Evolutionary conservation across 1,140 invertebrate genomes (phyloP), one percentile per base, ranked within the genome.

Genomic region (Plutomurus gul): DNA sequence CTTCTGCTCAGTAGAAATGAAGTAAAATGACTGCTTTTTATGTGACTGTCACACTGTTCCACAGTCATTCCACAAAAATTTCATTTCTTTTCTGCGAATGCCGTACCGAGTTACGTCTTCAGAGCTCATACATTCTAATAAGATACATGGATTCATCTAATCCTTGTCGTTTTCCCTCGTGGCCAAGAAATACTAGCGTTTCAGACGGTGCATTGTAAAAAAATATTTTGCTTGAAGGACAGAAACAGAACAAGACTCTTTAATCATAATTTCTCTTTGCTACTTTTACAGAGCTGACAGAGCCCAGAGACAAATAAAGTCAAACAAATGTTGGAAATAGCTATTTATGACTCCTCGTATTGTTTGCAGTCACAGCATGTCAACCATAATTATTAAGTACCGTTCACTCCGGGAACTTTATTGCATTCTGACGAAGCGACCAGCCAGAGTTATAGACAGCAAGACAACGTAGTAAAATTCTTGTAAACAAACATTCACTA

Each of bases 91-190:
- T 51, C 20, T 22, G 47, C 20, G 25, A 51, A 51, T 51, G 25
- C 25, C 25, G 18, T 51, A 22, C 25, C 25, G 47, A 22, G 18
- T 51, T 51, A 25, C 47, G 47, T 51, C 18, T 51, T 51, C n/a
- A n/a, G n/a, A n/a, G n/a, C 47, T 51, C 47, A 51, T 51, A 51
- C 47, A 51, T 51, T 25, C 47, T 51, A 51, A 51, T 51, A 51
- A 51, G 20, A 51, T 51, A 51, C 47, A 51, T 51, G 25, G 20
- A 51, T 51, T 51, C 25, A 51, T 51, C 47, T 51, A 25, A 18
- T 51, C 6, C 11, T 22, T 51, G 6, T 7, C 37, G 6, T 39
- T 13, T 7, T 39, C 47, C 47, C 47, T 51, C 25, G 47, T 51
- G 47, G 47, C 18, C 20, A 22, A 0, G 18, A 51, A 51, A 51